phyloP scores from a whole-genome alignment of 2,113 vertebrate species.

The Salvator merianae region DNA sequence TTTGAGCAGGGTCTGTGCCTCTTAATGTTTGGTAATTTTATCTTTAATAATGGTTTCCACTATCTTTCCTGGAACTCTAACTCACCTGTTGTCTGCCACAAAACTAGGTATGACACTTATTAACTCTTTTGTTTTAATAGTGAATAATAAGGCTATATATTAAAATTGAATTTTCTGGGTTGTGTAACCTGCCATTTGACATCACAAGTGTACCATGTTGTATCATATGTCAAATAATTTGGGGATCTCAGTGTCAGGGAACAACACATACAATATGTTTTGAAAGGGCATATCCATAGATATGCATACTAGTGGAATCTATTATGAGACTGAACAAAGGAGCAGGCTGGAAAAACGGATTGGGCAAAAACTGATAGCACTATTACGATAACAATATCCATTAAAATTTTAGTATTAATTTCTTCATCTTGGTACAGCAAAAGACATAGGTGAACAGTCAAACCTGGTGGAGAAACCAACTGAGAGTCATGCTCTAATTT shows the following conservation, averaged over 20 bases:
- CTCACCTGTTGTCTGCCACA: too few species aligned
- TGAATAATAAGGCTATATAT: too few species aligned
- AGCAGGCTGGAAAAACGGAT: neutral
- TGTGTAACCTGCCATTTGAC: too few species aligned
- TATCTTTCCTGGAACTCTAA: too few species aligned
- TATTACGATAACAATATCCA: neutral
- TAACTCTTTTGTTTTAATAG: too few species aligned
- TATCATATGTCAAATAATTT: neutral
- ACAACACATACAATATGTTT: neutral
- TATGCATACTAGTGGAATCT: neutral
- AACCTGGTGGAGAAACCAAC: slow-evolving; percentile 31
- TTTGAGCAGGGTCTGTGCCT: too few species aligned
- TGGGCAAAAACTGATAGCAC: neutral
- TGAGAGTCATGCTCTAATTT: too few species aligned
- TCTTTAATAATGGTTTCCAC: too few species aligned
- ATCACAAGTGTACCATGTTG: neutral
- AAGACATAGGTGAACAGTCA: neutral
- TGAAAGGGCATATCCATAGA: neutral
- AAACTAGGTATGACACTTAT: too few species aligned
- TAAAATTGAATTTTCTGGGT: too few species aligned
- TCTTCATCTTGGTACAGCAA: neutral
- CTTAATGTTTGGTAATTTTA: too few species aligned
- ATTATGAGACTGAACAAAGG: neutral
- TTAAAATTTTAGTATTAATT: neutral
- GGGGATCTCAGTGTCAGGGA: neutral